phyloP scores from a whole-genome alignment of 1,140 invertebrate genomes.

The Drosophila nigromelanica region DNA sequence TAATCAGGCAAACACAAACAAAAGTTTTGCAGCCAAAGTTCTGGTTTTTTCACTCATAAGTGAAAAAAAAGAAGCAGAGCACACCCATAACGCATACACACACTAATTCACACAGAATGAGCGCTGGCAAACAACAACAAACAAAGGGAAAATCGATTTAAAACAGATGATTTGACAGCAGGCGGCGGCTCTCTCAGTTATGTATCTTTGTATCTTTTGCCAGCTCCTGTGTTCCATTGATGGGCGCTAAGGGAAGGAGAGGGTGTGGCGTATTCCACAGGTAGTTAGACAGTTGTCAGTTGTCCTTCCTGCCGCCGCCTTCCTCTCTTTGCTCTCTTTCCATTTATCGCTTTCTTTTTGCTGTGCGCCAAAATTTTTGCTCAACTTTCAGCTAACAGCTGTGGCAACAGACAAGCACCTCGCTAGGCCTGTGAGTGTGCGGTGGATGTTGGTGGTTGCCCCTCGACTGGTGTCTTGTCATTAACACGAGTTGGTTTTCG shows the following conservation, averaged over 20 bases:
- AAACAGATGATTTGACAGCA: conserved; percentile 79
- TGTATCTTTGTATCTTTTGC: conserved; percentile 53
- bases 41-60: not conserved
- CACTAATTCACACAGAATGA: not conserved
- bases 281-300: conserved; percentile 49
- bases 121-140: conserved; percentile 35
- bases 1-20: conserved; percentile 41
- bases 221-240: not conserved
- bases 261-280: conserved; percentile 50
- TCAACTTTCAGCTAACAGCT: conserved; percentile 67
- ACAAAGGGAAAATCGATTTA: conserved; percentile 73
- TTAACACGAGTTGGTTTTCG: conserved; percentile 51
- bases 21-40: conserved; percentile 28
- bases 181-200: conserved; percentile 35
- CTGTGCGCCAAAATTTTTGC: conserved; percentile 58
- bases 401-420: conserved; percentile 21
- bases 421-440: not conserved
- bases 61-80: conserved; percentile 16
- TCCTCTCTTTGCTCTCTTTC: not conserved
- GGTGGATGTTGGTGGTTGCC: not conserved
- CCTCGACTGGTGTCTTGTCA: conserved; percentile 59
- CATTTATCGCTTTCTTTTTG: conserved; percentile 28
- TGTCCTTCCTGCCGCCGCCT: conserved; percentile 36
- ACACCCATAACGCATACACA: conserved; percentile 25
- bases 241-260: not conserved